Conservation (phyloP, 2,113 vertebrate species). For the Anthoscopus minutus region DNA sequence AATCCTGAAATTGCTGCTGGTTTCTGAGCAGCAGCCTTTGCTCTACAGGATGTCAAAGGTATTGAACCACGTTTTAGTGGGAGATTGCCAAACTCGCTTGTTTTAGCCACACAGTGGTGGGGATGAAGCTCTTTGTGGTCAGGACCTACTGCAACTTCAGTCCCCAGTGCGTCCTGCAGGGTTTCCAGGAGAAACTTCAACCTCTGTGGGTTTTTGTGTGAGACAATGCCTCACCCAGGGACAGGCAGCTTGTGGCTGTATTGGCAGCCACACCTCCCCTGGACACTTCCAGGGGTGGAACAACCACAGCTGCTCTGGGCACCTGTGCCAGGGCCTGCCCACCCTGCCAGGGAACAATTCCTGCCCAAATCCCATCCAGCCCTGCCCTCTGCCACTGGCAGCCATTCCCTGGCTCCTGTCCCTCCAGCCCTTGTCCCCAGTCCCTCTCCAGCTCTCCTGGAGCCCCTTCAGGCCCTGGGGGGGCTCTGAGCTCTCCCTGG, state of each 20-base stretch:
- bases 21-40: background rate
- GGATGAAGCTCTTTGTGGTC: background rate
- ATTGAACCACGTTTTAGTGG: fast-evolving
- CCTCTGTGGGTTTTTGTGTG: background rate
- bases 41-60: fast-evolving
- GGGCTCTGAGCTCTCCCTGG: background rate
- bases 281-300: background rate
- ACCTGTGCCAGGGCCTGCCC: fast-evolving
- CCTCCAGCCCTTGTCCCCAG: background rate
- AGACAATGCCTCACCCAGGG: fast-evolving
- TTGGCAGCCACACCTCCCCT: background rate
- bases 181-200: background rate
- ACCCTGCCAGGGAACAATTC: background rate
- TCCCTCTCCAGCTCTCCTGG: background rate
- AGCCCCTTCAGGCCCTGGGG: background rate
- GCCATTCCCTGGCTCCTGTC: background rate
- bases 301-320: background rate
- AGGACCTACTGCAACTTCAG: background rate
- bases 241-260: background rate
- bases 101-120: background rate
- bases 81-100: background rate
- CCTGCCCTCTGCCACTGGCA: background rate
- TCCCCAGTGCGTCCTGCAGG: background rate
- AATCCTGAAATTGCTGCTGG: background rate
- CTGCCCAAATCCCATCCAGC: fast-evolving